Percentiles rank a stretch among this genome's conserved stretches.
Evolutionary conservation across 1,140 invertebrate genomes (phyloP).

Genomic region (Bombus confusus): DNA sequence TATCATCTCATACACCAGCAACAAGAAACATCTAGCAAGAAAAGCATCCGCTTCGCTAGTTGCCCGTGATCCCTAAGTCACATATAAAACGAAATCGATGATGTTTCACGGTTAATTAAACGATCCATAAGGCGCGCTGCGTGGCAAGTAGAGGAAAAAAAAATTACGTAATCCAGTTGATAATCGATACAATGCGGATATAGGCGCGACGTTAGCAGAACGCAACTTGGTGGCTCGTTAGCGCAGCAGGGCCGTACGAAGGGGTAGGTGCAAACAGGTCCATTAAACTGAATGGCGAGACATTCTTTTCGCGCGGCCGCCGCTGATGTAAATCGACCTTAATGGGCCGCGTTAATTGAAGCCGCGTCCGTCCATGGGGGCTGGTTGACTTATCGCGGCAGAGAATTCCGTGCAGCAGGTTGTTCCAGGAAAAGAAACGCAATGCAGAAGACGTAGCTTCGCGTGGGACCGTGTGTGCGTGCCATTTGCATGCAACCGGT

Average conservation of each 20-base stretch:
- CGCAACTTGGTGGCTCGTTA: slow-evolving; percentile 51
- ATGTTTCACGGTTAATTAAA: slow-evolving; percentile 12
- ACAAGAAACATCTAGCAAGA: neutral
- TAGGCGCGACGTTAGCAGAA: slow-evolving; percentile 22
- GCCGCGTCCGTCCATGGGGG: slow-evolving; percentile 43
- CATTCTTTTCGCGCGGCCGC: slow-evolving; percentile 65
- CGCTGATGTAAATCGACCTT: slow-evolving; percentile 68
- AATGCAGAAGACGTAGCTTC: slow-evolving; percentile 6
- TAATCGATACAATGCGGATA: slow-evolving; percentile 39
- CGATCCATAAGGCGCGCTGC: slow-evolving; percentile 1
- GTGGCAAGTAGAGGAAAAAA: neutral
- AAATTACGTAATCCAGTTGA: neutral
- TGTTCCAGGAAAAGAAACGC: slow-evolving; percentile 39
- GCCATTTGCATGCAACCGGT: slow-evolving; percentile 28
- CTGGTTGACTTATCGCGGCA: slow-evolving; percentile 62
- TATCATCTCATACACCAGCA: neutral
- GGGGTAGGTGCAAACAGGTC: slow-evolving; percentile 69
- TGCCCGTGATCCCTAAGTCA: neutral
- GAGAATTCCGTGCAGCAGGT: slow-evolving; percentile 58
- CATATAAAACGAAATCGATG: neutral
- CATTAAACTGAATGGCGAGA: slow-evolving; percentile 65
- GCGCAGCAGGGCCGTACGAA: slow-evolving; percentile 47
- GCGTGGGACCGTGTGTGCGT: neutral
- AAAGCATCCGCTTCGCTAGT: neutral
- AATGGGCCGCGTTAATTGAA: slow-evolving; percentile 70